Conservation (phyloP, 1,140 invertebrate species). For the Ridgeia piscesae region DNA sequence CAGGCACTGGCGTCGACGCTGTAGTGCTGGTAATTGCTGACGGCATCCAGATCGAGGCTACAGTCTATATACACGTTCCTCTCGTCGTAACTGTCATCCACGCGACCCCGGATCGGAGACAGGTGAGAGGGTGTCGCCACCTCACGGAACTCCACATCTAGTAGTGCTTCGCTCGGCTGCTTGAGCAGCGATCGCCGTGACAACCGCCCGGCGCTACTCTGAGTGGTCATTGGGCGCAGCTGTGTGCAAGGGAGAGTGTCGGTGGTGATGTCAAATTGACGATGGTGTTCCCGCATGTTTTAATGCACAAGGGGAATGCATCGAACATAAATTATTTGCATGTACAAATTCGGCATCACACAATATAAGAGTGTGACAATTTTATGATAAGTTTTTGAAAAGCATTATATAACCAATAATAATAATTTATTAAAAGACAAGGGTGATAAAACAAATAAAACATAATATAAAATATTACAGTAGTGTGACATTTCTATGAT, state of each 20-base stretch:
- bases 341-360: too few species aligned
- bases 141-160: not conserved
- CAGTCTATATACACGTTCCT: not conserved
- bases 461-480: too few species aligned
- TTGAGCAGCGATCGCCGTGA: conserved; percentile 8
- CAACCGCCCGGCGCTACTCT: not conserved
- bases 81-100: not conserved
- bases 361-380: too few species aligned
- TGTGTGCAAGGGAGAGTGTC: not conserved
- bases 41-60: not conserved
- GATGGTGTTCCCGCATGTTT: not conserved
- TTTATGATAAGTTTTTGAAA: too few species aligned
- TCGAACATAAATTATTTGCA: not conserved
- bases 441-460: too few species aligned
- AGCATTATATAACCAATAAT: too few species aligned
- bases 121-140: conserved; percentile 18
- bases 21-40: conserved; percentile 14
- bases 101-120: not conserved
- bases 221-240: not conserved
- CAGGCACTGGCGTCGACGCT: not conserved
- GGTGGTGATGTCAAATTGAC: not conserved
- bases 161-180: not conserved
- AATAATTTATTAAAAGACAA: too few species aligned
- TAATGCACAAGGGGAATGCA: not conserved
- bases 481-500: too few species aligned